phyloP scores from a whole-genome alignment of 1,140 invertebrate species.

The Phocides pigmalion region DNA sequence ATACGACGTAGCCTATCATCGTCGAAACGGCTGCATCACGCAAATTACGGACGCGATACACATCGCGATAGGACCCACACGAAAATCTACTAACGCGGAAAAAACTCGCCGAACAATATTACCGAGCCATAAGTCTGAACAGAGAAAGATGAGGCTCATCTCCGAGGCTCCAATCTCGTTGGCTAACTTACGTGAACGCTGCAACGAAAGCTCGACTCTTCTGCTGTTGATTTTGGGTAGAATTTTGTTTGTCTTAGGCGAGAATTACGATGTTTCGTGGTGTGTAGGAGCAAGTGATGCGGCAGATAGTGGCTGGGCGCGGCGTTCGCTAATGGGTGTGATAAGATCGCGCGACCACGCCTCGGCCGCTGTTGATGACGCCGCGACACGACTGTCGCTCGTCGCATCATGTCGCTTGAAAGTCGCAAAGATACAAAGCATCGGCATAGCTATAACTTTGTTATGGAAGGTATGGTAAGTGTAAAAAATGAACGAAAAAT shows the following conservation, averaged over 20 bases:
- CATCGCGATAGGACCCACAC: conserved; percentile 56
- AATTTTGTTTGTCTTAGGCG: conserved; percentile 21
- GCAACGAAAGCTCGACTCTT: conserved; percentile 32
- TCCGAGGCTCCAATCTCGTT: conserved; percentile 24
- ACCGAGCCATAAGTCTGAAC: conserved; percentile 50
- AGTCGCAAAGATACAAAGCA: not conserved
- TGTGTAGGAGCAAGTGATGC: conserved; percentile 53
- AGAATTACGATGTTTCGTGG: conserved; percentile 48
- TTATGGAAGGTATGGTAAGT: too few species aligned
- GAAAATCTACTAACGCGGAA: conserved; percentile 63
- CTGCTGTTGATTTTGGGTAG: conserved; percentile 16
- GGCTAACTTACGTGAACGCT: not conserved
- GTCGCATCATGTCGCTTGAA: conserved; percentile 3
- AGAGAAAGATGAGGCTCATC: conserved; percentile 63
- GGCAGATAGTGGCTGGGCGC: conserved; percentile 72
- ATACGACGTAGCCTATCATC: conserved; percentile 61
- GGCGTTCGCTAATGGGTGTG: conserved; percentile 73
- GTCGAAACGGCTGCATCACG: conserved; percentile 69
- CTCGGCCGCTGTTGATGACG: conserved; percentile 46
- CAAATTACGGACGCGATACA: conserved; percentile 67
- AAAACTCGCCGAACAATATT: conserved; percentile 63
- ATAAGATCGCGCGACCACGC: conserved; percentile 78
- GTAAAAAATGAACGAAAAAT: too few species aligned
- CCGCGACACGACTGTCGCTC: conserved; percentile 29
- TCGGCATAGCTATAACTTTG: conserved; percentile 1